Base-by-base conservation (phyloP, 2,113 vertebrate genomes). In the Xenus cinereus region DNA sequence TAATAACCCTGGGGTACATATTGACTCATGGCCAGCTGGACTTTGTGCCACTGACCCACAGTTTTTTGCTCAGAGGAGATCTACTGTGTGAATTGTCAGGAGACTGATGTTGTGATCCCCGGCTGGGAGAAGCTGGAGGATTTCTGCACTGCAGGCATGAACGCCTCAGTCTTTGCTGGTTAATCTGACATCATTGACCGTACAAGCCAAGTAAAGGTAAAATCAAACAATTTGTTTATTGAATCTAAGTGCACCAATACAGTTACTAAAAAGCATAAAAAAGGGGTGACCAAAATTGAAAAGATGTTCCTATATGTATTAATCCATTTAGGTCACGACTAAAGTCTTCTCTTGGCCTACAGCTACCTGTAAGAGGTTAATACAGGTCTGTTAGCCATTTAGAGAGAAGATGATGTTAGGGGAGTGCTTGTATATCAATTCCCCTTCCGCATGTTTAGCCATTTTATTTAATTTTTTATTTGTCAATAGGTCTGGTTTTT, bases 341-440 rank as follows among this genome's bases (percentile, higher is more conserved):
- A 0, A 51, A 63, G 6, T 63, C 22, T 87, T 77, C 24, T 73
- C 43, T 50, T 46, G 30, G 35, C 30, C 33, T 59, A 43, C 13
- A 54, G 59, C 19, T 72, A 37, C 4, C 26, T 3, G 0, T 39
- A 56, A 30, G 27, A 51, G 13, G 23, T 14, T 28, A 43, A 33
- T 8, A 6, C 39, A 71, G 20, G 32, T 41, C 35, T 62, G 22
- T 33, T 62, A 50, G 30, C 22, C 1, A 2, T 7, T 24, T 41
- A 76, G 35, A 51, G 23, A 64, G 43, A 66, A 48, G n/a, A 60
- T n/a, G 4, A 18, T 66, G 19, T 76, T 21, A 19, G 41, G 37
- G 12, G 19, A 57, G 8, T 67, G 15, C n/a, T 54, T 33, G 7
- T 39, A 41, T 7, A 28, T 12, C 0, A 0, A 33, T 59, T 79